Percentiles rank a stretch among this genome's conserved stretches.
phyloP scores from a whole-genome alignment of 2,113 vertebrate genomes.

The Heterocephalus glaber region DNA sequence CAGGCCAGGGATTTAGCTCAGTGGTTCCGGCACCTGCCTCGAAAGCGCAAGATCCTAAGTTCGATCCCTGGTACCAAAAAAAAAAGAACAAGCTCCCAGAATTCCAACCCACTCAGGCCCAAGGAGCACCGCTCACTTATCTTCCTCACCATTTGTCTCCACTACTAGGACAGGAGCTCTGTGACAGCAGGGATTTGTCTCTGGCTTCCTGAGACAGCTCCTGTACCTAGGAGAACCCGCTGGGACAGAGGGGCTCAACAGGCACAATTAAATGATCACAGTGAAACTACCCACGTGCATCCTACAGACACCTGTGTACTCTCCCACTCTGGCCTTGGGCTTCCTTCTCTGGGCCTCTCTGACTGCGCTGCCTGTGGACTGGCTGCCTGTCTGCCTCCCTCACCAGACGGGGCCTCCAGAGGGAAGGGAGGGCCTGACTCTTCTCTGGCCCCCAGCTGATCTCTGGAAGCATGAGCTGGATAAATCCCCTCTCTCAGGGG shows the following conservation, averaged over 20 bases:
- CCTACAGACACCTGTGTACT: not conserved
- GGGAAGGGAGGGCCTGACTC: not conserved
- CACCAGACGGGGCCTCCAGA: not conserved
- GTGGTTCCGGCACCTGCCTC: too few relatives aligned
- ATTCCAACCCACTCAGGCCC: not conserved
- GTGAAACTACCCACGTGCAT: not conserved
- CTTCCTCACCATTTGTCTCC: not conserved
- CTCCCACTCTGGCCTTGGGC: not conserved
- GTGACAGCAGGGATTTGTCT: not conserved
- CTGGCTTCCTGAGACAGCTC: not conserved
- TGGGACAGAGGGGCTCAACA: not conserved
- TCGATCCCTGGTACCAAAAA: too few relatives aligned
- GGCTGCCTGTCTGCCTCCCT: not conserved
- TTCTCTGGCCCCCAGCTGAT: not conserved
- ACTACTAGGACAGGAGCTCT: not conserved
- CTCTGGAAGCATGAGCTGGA: not conserved
- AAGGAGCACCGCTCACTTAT: not conserved
- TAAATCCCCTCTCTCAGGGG: too few relatives aligned
- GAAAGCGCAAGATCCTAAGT: too few relatives aligned
- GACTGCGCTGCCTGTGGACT: not conserved
- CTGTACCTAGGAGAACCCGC: not conserved
- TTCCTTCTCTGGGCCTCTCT: not conserved
- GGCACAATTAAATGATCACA: not conserved
- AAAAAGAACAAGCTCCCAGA: not conserved
- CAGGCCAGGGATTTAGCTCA: too few relatives aligned